A percentile compares a stretch with the other conserved stretches of the same genome.
Evolutionary conservation across 2,113 vertebrate genomes (phyloP).

Genomic region (Hydrochoerus hydrochaeris): DNA sequence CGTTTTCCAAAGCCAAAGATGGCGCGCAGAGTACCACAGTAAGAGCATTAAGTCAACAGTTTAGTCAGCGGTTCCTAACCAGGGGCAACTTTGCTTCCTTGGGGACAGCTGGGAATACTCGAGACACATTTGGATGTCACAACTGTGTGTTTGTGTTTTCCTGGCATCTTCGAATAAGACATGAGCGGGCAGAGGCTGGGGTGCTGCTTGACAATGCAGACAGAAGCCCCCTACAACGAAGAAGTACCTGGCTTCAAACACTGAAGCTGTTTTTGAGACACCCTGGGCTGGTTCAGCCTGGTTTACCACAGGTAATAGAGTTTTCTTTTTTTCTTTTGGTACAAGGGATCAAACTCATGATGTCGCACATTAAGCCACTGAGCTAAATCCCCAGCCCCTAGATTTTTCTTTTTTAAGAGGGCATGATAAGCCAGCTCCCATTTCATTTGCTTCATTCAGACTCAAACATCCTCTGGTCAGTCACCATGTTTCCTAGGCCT

Average conservation of each 20-base stretch:
- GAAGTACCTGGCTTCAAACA: not conserved
- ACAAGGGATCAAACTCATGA: no score
- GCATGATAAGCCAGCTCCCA: not conserved
- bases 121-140: not conserved
- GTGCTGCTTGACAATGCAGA: not conserved
- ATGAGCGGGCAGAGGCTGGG: not conserved
- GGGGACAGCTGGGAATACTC: not conserved
- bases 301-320: not conserved
- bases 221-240: not conserved
- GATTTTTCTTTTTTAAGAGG: not conserved
- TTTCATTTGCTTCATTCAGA: conserved; percentile 19
- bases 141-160: not conserved
- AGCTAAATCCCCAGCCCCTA: no score
- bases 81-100: not conserved
- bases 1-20: conserved; percentile 36
- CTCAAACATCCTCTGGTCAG: not conserved
- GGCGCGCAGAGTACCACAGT: not conserved
- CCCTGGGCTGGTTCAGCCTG: not conserved
- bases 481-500: not conserved
- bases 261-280: not conserved
- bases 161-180: not conserved
- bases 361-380: no score
- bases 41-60: not conserved
- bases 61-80: not conserved
- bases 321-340: not conserved